Percentiles rank a stretch among this genome's conserved stretches.
Conservation (phyloP, 2,888 invertebrate genomes). For the Leptinotarsa peninsularis region DNA sequence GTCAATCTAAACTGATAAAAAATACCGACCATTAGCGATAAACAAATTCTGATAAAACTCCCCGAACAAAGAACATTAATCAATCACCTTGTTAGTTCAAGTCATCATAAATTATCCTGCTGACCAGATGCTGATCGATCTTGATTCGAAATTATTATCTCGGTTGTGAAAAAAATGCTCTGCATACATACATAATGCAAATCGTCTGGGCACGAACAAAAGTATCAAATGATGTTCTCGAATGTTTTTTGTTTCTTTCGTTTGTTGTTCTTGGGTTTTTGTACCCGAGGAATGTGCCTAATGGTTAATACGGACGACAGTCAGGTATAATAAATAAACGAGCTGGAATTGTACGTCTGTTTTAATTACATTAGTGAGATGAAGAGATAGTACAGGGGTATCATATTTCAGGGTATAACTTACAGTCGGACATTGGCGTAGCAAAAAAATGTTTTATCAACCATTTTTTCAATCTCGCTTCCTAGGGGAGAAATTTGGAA, state of each 20-base stretch:
- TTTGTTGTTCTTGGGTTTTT: slow-evolving; percentile 32
- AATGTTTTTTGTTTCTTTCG: slow-evolving; percentile 5
- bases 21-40: background rate
- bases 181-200: slow-evolving; percentile 41
- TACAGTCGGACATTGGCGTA: slow-evolving; percentile 13
- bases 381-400: slow-evolving; percentile 61
- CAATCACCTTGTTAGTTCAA: slow-evolving; percentile 9
- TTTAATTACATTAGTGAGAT: slow-evolving; percentile 65
- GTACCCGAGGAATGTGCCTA: slow-evolving; percentile 42
- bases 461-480: no score
- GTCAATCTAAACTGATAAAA: background rate
- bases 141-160: slow-evolving; percentile 32
- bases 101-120: slow-evolving; percentile 13
- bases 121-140: slow-evolving; percentile 25
- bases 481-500: no score
- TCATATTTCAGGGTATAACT: slow-evolving; percentile 57
- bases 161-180: slow-evolving; percentile 34
- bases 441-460: background rate
- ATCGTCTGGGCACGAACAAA: slow-evolving; percentile 37
- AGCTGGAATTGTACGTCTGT: slow-evolving; percentile 62
- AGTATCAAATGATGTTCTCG: slow-evolving; percentile 38
- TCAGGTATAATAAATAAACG: slow-evolving; percentile 61
- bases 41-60: slow-evolving; percentile 11
- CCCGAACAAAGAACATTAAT: slow-evolving; percentile 7
- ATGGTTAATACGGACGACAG: slow-evolving; percentile 45